Conservation (phyloP, 1,140 invertebrate species). For the Tetraneura akinire region DNA sequence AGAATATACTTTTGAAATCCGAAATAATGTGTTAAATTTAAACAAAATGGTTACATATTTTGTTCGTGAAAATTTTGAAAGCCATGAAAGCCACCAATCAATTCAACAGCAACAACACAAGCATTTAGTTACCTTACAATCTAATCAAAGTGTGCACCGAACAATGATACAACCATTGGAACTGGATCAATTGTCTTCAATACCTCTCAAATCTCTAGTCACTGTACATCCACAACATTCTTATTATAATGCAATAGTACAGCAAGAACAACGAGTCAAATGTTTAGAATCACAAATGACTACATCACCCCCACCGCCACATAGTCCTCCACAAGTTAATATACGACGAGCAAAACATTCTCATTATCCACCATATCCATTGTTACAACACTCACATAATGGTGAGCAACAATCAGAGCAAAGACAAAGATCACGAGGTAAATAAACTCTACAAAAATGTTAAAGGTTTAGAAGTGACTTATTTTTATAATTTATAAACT, state of each 20-base stretch:
- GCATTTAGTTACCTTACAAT: too few relatives aligned
- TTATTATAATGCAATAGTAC: conserved; percentile 7
- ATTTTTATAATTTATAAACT: too few relatives aligned
- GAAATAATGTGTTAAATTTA: neutral
- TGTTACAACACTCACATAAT: neutral
- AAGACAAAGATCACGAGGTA: neutral
- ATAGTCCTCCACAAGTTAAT: neutral
- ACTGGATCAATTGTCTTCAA: neutral
- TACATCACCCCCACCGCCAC: neutral
- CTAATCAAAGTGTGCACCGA: neutral
- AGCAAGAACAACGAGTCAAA: neutral
- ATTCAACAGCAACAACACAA: neutral
- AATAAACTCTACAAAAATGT: too few relatives aligned
- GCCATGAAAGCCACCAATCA: neutral
- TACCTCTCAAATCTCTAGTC: neutral
- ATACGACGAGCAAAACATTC: too few relatives aligned
- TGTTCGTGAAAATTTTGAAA: conserved; percentile 10
- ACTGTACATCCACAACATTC: neutral
- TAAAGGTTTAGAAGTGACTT: neutral
- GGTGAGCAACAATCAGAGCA: neutral
- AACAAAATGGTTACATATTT: neutral
- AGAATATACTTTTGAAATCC: neutral
- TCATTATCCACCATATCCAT: neutral
- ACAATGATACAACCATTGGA: neutral
- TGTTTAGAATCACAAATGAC: neutral